Evolutionary conservation across 1,140 invertebrate genomes (phyloP), one percentile per base, ranked within the genome.

Genomic region (Solen grandis): DNA sequence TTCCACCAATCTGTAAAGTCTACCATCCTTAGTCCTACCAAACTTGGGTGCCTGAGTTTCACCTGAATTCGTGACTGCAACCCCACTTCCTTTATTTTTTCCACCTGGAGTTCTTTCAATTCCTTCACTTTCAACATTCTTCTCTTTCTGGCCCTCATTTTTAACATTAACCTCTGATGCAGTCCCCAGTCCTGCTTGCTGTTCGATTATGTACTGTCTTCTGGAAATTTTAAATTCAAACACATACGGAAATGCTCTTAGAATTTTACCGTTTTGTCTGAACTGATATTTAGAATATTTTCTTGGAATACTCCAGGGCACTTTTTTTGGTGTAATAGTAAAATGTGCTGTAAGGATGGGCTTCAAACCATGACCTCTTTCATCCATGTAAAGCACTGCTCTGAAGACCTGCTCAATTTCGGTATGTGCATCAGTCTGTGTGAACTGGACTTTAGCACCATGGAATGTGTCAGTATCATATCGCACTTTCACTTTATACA

Each of bases 401-500:
- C 77, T 22, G 29, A 80, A 72, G 10, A 35, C 35, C 22, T 70
- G 66, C 63, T 72, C 77, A 29, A 80, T 60, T 36, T 80, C 36
- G 27, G 59, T 4, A 63, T 80, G 77, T 22, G 77, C 77, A 22
- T 52, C 33, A 22, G 29, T 27, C 25, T 59, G 22, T 38, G 13
- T 33, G 36, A 57, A 38, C 31, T 41, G 29, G 14, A 77, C 19
- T 13, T 5, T n/a, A 25, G 38, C 35, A 8, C 19, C 14, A 10
- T 14, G 16, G n/a, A 72, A 36, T 0, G 38, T 14, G 13, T 33
- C 8, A 5, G 14, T 14, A 25, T 36, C 55, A 27, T 54, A 80
- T 29, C 41, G 68, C 3, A 80, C 55, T 50, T 80, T 80, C 1
- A 70, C 54, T 22, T 80, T 80, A 33, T 72, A 80, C 8, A 80